phyloP scores from a whole-genome alignment of 2,888 invertebrate genomes.

The Thyatira batis region DNA sequence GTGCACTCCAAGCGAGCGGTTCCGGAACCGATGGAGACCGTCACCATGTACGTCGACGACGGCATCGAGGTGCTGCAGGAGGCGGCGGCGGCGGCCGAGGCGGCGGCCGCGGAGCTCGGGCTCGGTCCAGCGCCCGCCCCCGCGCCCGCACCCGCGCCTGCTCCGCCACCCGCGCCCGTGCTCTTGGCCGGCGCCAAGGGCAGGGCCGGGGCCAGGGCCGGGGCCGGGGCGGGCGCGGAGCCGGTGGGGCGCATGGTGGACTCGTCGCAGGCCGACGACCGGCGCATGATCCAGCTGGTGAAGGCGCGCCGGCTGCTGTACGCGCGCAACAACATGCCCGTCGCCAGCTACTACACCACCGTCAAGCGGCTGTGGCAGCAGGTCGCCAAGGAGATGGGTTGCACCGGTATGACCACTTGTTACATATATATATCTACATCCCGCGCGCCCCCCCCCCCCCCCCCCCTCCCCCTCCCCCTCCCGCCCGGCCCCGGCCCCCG shows the following conservation, averaged over 20 bases:
- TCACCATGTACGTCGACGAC: too few relatives aligned
- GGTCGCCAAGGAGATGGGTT: conserved; percentile 68
- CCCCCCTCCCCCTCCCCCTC: conserved; percentile 2
- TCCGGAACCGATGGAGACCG: too few relatives aligned
- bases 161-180: too few relatives aligned
- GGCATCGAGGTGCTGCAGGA: conserved; percentile 11
- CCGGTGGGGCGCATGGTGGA: conserved; percentile 67
- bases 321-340: conserved; percentile 74
- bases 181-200: too few relatives aligned
- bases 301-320: conserved; percentile 66
- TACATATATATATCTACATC: background rate
- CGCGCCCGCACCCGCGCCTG: too few relatives aligned
- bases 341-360: conserved; percentile 71
- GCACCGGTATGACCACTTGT: conserved; percentile 54
- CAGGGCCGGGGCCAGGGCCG: conserved; percentile 7
- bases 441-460: conserved; percentile 2
- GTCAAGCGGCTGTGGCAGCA: conserved; percentile 70
- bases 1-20: too few relatives aligned
- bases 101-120: conserved; percentile 13
- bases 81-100: conserved; percentile 11
- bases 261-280: conserved; percentile 71
- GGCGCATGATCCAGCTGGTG: conserved; percentile 68
- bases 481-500: conserved; percentile 3
- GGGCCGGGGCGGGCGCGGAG: conserved; percentile 14
- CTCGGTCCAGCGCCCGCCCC: too few relatives aligned